phyloP scores from a whole-genome alignment of 2,888 invertebrate species.

The Caenorhabditis sp. region DNA sequence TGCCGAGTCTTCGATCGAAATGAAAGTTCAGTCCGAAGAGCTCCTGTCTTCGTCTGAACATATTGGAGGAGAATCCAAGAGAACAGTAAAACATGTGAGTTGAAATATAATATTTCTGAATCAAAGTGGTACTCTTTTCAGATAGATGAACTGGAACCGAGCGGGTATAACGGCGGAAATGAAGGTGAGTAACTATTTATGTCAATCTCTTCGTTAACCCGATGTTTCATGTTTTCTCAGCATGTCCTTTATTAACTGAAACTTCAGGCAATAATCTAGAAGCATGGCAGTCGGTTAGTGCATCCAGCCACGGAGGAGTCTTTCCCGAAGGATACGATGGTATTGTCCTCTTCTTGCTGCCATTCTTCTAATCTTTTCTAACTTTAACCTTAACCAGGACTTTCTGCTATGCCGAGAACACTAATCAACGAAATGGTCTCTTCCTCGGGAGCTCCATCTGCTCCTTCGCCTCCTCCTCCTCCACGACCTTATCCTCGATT shows the following conservation, averaged over 20 bases:
- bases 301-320: conserved; percentile 31
- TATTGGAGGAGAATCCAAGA: conserved; percentile 5
- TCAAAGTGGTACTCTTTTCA: conserved; percentile 1
- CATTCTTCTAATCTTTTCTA: conserved; percentile 14
- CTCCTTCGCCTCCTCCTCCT: conserved; percentile 9
- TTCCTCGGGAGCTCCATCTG: conserved; percentile 25
- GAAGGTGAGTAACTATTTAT: conserved; percentile 31
- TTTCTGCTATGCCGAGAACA: conserved; percentile 55
- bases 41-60: conserved; percentile 23
- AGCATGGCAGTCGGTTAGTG: conserved; percentile 50
- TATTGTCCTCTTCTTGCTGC: conserved; percentile 14
- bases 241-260: conserved; percentile 4
- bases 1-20: conserved; percentile 30
- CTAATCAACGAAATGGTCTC: conserved; percentile 46
- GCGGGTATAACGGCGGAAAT: conserved; percentile 51
- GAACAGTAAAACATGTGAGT: conserved; percentile 39
- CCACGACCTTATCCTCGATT: conserved; percentile 17
- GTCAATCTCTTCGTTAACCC: no score
- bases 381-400: conserved; percentile 48
- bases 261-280: conserved; percentile 60
- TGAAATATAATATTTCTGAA: background rate
- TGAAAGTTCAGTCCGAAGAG: conserved; percentile 33
- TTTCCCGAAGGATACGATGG: conserved; percentile 60
- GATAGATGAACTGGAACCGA: conserved; percentile 38
- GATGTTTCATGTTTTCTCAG: background rate